phyloP scores from a whole-genome alignment of 2,113 vertebrate genomes.

The Ptilorrhoa leucosticta region DNA sequence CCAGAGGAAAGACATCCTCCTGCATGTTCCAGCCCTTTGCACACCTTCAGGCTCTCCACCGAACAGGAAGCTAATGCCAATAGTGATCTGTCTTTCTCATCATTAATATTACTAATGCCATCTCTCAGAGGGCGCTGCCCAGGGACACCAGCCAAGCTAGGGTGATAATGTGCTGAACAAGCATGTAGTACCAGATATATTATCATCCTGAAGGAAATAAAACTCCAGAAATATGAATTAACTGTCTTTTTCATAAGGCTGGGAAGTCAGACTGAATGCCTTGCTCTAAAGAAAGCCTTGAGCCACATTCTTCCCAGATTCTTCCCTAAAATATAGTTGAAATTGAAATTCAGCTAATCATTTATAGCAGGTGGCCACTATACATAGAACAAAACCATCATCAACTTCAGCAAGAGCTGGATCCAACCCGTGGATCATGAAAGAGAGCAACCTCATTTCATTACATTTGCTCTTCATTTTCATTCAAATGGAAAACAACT shows the following conservation, averaged over 20 bases:
- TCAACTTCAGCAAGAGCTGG: background rate
- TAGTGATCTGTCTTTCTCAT: background rate
- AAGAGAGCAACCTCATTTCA: background rate
- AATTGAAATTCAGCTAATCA: background rate
- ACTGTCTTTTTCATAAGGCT: background rate
- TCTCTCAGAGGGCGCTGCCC: background rate
- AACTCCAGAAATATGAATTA: background rate
- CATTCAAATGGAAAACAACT: slow-evolving; percentile 10
- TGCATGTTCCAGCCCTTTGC: background rate
- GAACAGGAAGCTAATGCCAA: background rate
- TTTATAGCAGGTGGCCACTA: background rate
- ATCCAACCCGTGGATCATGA: background rate
- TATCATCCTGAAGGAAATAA: background rate
- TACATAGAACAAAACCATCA: background rate
- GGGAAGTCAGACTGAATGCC: background rate
- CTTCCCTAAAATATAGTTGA: background rate
- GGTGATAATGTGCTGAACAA: background rate
- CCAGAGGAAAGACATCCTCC: background rate
- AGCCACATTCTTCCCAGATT: background rate
- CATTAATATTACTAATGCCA: background rate
- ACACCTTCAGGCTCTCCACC: background rate
- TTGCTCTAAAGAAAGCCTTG: background rate
- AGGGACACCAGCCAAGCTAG: background rate
- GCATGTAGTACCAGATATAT: background rate
- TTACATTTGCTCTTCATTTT: background rate